Percentiles rank a stretch among this genome's conserved stretches.
Conservation (phyloP, 2,797 vertebrate species). For the Lycodopsis pacificus region DNA sequence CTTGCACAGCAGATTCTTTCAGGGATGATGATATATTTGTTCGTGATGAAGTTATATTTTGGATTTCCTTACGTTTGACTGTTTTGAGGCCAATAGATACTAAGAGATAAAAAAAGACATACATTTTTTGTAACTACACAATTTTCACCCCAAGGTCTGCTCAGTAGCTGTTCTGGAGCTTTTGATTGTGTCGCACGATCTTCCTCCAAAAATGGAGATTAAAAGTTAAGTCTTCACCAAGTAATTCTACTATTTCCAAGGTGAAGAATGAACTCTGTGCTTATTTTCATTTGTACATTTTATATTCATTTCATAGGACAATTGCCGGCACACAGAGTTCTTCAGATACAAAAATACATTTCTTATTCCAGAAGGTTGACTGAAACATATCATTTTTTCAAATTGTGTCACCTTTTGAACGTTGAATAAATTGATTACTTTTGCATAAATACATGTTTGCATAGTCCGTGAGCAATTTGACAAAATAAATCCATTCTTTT, state of each 20-base stretch:
- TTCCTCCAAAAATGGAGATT: neutral
- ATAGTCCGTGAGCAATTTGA: neutral
- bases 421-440: neutral
- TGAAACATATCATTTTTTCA: neutral
- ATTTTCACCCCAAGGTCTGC: neutral
- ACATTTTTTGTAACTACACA: too few relatives aligned
- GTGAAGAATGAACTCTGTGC: neutral
- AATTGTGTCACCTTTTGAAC: neutral
- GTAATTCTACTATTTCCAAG: slow-evolving; percentile 6
- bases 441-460: neutral
- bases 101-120: neutral
- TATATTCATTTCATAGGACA: neutral
- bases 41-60: too few relatives aligned
- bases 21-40: neutral
- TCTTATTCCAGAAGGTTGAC: neutral
- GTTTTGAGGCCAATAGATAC: neutral
- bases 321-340: neutral
- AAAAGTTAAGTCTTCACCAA: neutral
- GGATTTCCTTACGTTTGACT: neutral
- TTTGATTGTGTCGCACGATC: neutral
- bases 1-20: neutral
- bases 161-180: neutral
- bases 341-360: neutral
- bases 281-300: neutral
- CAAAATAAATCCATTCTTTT: neutral